These are phyloP conservation scores for Drosophila ogumai DNA, from an alignment of 1,140 invertebrate species.

Conservation along the genomic window DNA sequence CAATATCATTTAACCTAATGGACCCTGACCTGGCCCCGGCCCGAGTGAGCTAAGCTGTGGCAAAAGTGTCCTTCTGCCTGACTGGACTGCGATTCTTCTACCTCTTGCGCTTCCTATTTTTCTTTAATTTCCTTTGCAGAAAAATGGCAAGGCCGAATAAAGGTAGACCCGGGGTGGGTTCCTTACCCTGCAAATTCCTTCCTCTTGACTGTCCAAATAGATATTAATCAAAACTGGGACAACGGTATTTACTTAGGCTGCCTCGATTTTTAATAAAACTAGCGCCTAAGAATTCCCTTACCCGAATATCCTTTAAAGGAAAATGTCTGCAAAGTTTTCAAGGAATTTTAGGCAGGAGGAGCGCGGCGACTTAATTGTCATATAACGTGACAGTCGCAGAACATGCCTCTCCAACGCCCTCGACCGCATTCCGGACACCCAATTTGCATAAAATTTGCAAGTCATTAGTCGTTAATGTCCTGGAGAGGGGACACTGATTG, in stretches of 20 bases:
- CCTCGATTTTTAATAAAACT: conserved; percentile 2
- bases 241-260: conserved; percentile 62
- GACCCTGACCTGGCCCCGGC: conserved; percentile 75
- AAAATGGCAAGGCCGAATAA: conserved; percentile 46
- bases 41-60: conserved; percentile 76
- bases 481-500: conserved; percentile 41
- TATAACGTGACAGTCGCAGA: conserved; percentile 31
- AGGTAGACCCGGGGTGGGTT: conserved; percentile 30
- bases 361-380: conserved; percentile 34
- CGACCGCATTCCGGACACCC: conserved; percentile 52
- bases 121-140: conserved; percentile 53
- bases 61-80: conserved; percentile 77
- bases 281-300: conserved; percentile 7
- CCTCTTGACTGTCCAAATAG: conserved; percentile 73
- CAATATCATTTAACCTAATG: conserved; percentile 84
- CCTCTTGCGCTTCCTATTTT: conserved; percentile 40
- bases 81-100: conserved; percentile 43
- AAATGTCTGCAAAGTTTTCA: not conserved
- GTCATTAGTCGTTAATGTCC: conserved; percentile 51
- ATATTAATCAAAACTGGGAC: conserved; percentile 73
- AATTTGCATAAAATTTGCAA: conserved; percentile 75
- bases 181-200: conserved; percentile 49
- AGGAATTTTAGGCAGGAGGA: not conserved
- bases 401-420: conserved; percentile 30
- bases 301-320: not conserved